phyloP scores from a whole-genome alignment of 2,113 vertebrate species.

The Ciconia stormi region DNA sequence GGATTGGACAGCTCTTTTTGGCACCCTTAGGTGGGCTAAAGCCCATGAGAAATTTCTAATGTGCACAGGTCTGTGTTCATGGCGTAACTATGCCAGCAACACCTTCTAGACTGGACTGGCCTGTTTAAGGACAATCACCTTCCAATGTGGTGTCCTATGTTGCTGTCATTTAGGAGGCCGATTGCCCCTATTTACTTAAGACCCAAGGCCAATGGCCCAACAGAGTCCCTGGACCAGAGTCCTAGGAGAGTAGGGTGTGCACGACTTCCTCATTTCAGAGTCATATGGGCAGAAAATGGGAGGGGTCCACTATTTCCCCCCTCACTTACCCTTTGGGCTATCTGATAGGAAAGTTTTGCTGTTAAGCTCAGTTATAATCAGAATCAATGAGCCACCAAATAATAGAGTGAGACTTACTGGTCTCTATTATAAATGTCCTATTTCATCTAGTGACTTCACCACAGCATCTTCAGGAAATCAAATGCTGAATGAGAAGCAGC shows the following conservation, averaged over 20 bases:
- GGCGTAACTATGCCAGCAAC: not conserved
- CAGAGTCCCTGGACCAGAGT: not conserved
- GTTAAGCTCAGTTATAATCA: not conserved
- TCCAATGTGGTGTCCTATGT: fast-evolving
- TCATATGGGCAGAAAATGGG: not conserved
- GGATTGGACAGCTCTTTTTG: not conserved
- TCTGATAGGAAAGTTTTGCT: not conserved
- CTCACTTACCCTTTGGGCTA: not conserved
- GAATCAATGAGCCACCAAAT: not conserved
- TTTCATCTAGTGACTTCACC: not conserved
- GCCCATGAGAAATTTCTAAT: not conserved
- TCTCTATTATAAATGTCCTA: not conserved
- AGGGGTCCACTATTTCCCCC: not conserved
- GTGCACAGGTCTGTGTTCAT: fast-evolving
- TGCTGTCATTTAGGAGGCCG: not conserved
- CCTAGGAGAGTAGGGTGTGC: not conserved
- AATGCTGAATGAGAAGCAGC: slow-evolving; percentile 1
- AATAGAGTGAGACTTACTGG: not conserved
- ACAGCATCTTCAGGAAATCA: slow-evolving; percentile 13
- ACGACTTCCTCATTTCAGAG: not conserved
- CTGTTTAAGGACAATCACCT: not conserved
- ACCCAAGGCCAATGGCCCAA: not conserved
- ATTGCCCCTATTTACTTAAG: not conserved
- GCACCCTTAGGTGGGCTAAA: not conserved
- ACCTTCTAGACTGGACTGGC: not conserved